Evolutionary conservation across 1,140 invertebrate species (phyloP).

Genomic region (Acromyrmex charruanus): DNA sequence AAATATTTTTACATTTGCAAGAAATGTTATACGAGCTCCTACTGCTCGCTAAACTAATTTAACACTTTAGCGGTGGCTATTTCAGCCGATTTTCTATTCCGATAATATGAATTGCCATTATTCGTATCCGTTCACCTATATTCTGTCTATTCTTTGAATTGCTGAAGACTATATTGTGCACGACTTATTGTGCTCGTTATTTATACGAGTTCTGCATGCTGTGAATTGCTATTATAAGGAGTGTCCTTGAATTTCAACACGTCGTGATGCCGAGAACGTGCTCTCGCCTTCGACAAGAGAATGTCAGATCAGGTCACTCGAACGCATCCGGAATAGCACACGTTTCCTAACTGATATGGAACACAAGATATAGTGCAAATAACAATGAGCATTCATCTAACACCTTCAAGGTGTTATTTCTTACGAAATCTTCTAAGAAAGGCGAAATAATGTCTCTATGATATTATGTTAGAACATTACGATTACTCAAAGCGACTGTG

Average conservation of each 20-base stretch:
- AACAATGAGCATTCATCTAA: not conserved
- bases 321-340: conserved; percentile 31
- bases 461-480: not conserved
- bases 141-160: not conserved
- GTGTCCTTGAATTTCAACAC: conserved; percentile 27
- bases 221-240: not conserved
- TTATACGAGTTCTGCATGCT: not conserved
- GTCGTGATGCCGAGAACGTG: not conserved
- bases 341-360: not conserved
- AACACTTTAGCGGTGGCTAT: not conserved
- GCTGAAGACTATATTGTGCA: not conserved
- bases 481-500: not conserved
- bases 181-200: not conserved
- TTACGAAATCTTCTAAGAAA: conserved; percentile 13
- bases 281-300: conserved; percentile 14
- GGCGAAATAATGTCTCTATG: too few relatives aligned
- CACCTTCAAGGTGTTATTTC: not conserved
- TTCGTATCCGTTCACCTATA: not conserved
- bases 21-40: not conserved
- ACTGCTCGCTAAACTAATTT: not conserved
- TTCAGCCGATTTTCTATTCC: not conserved
- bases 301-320: conserved; percentile 21
- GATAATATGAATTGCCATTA: not conserved
- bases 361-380: not conserved
- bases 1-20: conserved; percentile 15